Evolutionary conservation across 1,140 invertebrate species (phyloP).

Genomic region (Zaprionus kolodkinae): DNA sequence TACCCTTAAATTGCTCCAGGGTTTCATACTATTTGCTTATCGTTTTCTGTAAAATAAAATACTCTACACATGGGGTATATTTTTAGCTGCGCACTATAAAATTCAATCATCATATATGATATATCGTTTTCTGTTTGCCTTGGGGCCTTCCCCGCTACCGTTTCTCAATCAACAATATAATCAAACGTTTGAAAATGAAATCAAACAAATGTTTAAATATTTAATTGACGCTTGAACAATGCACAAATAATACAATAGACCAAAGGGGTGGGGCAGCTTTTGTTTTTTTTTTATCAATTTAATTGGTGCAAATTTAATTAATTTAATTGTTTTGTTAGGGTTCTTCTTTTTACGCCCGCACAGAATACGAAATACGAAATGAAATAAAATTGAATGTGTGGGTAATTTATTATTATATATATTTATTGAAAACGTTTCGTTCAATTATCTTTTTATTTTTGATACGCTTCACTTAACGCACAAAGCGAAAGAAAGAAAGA

Average conservation of each 20-base stretch:
- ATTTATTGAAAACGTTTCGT: not conserved
- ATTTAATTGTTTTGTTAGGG: not conserved
- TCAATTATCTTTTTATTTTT: constrained; percentile 4
- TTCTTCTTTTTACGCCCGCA: not conserved
- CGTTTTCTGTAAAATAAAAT: too few relatives aligned
- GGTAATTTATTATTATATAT: constrained; percentile 1
- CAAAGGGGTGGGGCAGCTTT: constrained; percentile 29
- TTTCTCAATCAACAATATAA: constrained; percentile 20
- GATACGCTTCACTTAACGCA: not conserved
- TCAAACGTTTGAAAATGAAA: constrained; percentile 62
- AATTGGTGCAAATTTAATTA: constrained; percentile 1
- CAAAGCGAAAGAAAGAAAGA: not conserved
- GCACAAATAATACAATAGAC: constrained; percentile 42
- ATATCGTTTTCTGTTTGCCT: not conserved
- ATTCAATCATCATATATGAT: not conserved
- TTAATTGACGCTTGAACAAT: constrained; percentile 57
- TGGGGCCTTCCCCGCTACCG: not conserved
- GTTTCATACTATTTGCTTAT: too few relatives aligned
- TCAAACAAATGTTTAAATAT: constrained; percentile 55
- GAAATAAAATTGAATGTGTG: not conserved
- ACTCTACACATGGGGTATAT: not conserved
- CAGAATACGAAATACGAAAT: constrained; percentile 19
- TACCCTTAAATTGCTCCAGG: too few relatives aligned
- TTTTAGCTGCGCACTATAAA: not conserved
- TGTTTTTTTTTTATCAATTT: constrained; percentile 9